Evolutionary conservation across 2,797 vertebrate genomes (phyloP), one percentile per base, ranked within the genome.

Genomic region (Kryptolebias ocellatus): DNA sequence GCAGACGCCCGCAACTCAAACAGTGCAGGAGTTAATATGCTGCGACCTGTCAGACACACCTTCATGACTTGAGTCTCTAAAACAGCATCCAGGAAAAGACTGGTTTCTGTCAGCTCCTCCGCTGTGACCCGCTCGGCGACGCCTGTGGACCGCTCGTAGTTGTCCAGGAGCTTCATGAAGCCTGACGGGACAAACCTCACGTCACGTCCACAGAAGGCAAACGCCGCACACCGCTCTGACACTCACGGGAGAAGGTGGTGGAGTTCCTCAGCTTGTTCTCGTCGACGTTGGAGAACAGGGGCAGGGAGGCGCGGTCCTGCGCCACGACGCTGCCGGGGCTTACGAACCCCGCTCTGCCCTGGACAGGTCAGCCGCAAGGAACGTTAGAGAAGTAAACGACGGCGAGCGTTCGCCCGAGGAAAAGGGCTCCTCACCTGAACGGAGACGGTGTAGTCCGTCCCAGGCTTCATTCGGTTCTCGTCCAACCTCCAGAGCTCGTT

Each of bases 1-100:
- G 27, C 10, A 53, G 15, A 6, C 49, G 47, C 10, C 27, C 56
- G 37, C 34, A 63, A 18, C 0, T 58, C 16, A 54, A 51, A 15
- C 9, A 53, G 17, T n/a, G 2, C 58, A 6, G 50, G 37, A 11
- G 18, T 29, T 27, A 34, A 28, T 39, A 37, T 18, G n/a, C n/a
- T 60, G 52, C 9, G 29, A 72, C 69, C 46, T n/a, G 57, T 69
- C 18, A 9, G 1, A 53, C 37, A 71, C 87, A 95, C 95, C 94
- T 94, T 94, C 95, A 96, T 96, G 67, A 96, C 94, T 53, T 89
- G 70, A 5, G 95, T 96, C 0, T 92, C 74, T 39, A 96, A 67
- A 67, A 97, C 74, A 0, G 94, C 94, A 79, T 96, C 95, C 64
- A 96, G 88, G 85, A 96, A 97, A 55, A 70, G 52, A 62, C 87